A percentile compares a stretch with the other conserved stretches of the same genome.
phyloP scores from a whole-genome alignment of 1,140 invertebrate genomes.

The Alviniconcha marisindica region DNA sequence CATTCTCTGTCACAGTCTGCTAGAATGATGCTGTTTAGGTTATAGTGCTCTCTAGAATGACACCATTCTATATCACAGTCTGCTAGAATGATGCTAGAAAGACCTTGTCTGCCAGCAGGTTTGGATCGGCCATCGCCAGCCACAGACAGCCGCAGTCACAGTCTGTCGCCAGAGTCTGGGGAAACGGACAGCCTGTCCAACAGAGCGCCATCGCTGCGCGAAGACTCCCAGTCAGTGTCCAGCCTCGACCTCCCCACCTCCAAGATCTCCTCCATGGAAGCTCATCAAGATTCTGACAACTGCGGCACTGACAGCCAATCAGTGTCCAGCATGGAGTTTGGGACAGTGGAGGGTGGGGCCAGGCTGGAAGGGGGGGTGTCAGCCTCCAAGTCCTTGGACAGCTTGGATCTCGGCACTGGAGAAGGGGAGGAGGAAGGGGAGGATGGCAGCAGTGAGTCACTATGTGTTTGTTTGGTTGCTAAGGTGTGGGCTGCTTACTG shows the following conservation, averaged over 20 bases:
- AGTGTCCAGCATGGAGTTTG: slow-evolving; percentile 76
- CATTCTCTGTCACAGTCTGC: no score
- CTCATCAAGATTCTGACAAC: slow-evolving; percentile 39
- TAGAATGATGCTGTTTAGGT: no score
- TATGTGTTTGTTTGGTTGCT: no score
- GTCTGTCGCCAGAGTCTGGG: background rate
- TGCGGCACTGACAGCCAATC: slow-evolving; percentile 73
- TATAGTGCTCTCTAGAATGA: no score
- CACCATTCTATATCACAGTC: no score
- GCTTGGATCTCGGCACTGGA: slow-evolving; percentile 56
- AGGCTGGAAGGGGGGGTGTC: slow-evolving; percentile 53
- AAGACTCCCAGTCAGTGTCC: slow-evolving; percentile 70
- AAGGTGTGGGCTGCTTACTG: background rate
- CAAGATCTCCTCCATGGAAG: background rate
- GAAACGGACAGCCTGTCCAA: slow-evolving; percentile 17
- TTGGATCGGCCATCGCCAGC: no score
- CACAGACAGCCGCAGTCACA: slow-evolving; percentile 11
- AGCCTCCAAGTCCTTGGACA: slow-evolving; percentile 69
- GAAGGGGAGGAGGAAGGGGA: background rate
- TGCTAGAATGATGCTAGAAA: no score
- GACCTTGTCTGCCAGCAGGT: no score
- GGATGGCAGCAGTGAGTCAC: background rate
- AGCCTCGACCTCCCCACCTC: slow-evolving; percentile 67
- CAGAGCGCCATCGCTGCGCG: slow-evolving; percentile 37
- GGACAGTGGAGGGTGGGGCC: slow-evolving; percentile 58